These are phyloP conservation scores for Scrobipalpa costella DNA, from an alignment of 2,888 invertebrate genomes.

Conservation along the genomic window DNA sequence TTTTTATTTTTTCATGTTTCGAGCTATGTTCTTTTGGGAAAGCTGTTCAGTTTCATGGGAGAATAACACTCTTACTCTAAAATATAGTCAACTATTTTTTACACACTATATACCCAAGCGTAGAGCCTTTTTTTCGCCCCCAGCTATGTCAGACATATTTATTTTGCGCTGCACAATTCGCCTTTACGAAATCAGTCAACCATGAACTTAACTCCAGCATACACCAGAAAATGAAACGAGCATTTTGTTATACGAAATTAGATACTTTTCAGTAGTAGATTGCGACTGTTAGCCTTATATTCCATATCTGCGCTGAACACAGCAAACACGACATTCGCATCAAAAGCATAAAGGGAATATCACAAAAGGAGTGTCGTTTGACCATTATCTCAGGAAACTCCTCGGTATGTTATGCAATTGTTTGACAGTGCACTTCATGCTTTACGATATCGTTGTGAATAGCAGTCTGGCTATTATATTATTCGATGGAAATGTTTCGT, in stretches of 20 bases:
- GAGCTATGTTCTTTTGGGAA: too few relatives aligned
- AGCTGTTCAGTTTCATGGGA: too few relatives aligned
- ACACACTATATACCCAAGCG: too few relatives aligned
- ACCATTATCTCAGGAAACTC: slow-evolving; percentile 16
- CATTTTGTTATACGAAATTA: background rate
- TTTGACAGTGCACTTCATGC: background rate
- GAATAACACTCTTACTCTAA: too few relatives aligned
- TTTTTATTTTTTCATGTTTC: too few relatives aligned
- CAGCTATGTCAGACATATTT: too few relatives aligned
- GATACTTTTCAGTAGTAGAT: slow-evolving; percentile 4
- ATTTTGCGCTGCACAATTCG: too few relatives aligned
- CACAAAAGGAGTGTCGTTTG: slow-evolving; percentile 1
- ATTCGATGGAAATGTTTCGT: background rate
- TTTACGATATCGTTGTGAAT: background rate
- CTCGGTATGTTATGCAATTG: background rate
- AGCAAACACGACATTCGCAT: background rate
- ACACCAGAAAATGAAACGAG: background rate
- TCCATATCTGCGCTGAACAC: background rate
- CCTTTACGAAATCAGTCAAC: too few relatives aligned
- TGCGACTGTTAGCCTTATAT: background rate
- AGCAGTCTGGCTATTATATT: background rate
- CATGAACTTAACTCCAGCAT: background rate
- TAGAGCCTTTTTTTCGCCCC: too few relatives aligned
- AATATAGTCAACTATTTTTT: too few relatives aligned
- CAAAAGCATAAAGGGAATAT: background rate